Conservation (phyloP, 2,888 invertebrate genomes). For the Polyommatus iphigenia region DNA sequence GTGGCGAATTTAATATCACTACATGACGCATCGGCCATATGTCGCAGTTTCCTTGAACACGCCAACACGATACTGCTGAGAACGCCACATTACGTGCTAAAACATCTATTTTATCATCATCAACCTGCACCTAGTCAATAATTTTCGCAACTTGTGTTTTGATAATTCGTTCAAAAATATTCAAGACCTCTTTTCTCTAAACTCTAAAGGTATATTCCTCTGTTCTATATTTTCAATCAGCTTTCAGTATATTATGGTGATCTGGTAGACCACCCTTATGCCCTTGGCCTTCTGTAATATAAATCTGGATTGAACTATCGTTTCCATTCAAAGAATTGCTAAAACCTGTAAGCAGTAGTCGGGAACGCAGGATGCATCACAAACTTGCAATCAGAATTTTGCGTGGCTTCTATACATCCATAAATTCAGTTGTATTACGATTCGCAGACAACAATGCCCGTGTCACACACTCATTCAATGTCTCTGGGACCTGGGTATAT, state of each 20-base stretch:
- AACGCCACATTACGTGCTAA: slow-evolving; percentile 35
- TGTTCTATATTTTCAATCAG: neutral
- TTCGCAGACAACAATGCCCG: slow-evolving; percentile 32
- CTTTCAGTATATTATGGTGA: neutral
- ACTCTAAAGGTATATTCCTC: neutral
- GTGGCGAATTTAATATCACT: slow-evolving; percentile 18
- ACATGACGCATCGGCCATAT: slow-evolving; percentile 71
- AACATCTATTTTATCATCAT: slow-evolving; percentile 27
- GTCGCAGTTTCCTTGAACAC: slow-evolving; percentile 73
- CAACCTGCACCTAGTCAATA: neutral
- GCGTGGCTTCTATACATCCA: neutral
- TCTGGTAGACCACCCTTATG: neutral
- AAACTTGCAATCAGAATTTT: neutral
- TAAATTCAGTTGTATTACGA: neutral
- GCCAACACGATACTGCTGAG: slow-evolving; percentile 47
- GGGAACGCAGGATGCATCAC: neutral
- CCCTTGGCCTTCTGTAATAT: too few species aligned
- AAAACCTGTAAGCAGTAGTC: neutral
- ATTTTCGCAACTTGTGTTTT: neutral
- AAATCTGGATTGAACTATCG: neutral
- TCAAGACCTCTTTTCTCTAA: neutral
- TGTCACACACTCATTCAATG: neutral
- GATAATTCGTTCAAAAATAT: neutral
- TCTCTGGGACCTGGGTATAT: neutral
- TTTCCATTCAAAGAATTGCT: neutral